Evolutionary conservation across 1,140 invertebrate genomes (phyloP).

Genomic region (Drosophila neocordata): DNA sequence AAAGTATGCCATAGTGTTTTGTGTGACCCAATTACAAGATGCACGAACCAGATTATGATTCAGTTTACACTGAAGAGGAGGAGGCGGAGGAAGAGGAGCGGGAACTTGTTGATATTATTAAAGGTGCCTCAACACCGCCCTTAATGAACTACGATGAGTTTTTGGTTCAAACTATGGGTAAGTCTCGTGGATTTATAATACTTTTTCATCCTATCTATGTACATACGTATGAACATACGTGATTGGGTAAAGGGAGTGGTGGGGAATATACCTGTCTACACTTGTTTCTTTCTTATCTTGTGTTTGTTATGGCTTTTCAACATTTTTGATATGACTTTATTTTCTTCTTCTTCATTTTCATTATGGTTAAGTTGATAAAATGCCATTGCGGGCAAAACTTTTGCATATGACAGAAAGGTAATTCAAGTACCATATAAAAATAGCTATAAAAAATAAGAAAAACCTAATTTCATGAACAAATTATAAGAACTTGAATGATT

Average conservation of each 20-base stretch:
- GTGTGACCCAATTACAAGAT: slow-evolving; percentile 24
- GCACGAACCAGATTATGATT: slow-evolving; percentile 72
- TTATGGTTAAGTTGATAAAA: slow-evolving; percentile 58
- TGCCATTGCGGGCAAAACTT: slow-evolving; percentile 36
- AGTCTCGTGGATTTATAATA: slow-evolving; percentile 30
- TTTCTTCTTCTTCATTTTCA: not conserved
- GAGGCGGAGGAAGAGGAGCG: slow-evolving; percentile 27
- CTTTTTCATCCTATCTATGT: not conserved
- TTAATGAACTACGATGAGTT: slow-evolving; percentile 71
- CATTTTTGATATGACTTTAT: slow-evolving; percentile 37
- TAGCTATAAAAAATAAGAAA: too few relatives aligned
- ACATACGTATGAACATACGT: not conserved
- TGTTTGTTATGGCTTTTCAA: slow-evolving; percentile 62
- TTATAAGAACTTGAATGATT: too few relatives aligned
- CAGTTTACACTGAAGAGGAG: slow-evolving; percentile 57
- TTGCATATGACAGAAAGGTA: too few relatives aligned
- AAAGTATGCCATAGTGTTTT: slow-evolving; percentile 53
- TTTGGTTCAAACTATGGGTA: slow-evolving; percentile 64
- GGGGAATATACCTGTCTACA: slow-evolving; percentile 31
- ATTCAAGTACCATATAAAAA: too few relatives aligned
- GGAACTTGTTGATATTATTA: slow-evolving; percentile 49
- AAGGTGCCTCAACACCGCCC: slow-evolving; percentile 55
- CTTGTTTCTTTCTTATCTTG: slow-evolving; percentile 58
- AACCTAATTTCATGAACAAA: not conserved
- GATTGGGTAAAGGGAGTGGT: not conserved